Percentiles rank a stretch among this genome's conserved stretches.
Evolutionary conservation across 2,888 invertebrate genomes (phyloP).

Genomic region (Sympetrum striolatum): DNA sequence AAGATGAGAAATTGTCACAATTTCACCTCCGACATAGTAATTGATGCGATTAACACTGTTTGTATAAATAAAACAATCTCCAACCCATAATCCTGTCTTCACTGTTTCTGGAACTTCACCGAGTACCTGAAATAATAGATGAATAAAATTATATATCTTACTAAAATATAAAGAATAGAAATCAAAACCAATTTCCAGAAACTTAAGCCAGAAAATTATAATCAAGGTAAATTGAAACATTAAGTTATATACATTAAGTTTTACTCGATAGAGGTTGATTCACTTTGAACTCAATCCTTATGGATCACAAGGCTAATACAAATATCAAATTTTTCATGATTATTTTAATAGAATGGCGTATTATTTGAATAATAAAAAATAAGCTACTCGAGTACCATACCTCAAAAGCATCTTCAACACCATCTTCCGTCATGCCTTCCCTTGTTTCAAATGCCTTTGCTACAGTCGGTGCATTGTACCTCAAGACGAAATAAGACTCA

Average conservation of each 20-base stretch:
- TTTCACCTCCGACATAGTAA: slow-evolving; percentile 99
- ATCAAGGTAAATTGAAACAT: too few relatives aligned
- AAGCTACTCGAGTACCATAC: slow-evolving; percentile 61
- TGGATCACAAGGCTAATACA: too few relatives aligned
- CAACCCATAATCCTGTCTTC: slow-evolving; percentile 95
- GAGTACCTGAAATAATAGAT: slow-evolving; percentile 66
- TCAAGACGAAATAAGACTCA: slow-evolving; percentile 92
- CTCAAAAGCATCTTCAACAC: slow-evolving; percentile 95
- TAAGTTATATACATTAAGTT: too few relatives aligned
- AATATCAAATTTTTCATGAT: too few relatives aligned
- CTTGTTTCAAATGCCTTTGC: slow-evolving; percentile 75
- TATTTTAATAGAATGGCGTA: too few relatives aligned
- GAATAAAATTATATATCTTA: too few relatives aligned
- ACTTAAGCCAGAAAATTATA: too few relatives aligned
- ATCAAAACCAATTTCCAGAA: too few relatives aligned
- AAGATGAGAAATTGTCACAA: slow-evolving; percentile 96
- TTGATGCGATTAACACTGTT: slow-evolving; percentile 96
- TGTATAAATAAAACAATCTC: slow-evolving; percentile 99
- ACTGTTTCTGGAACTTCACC: slow-evolving; percentile 91
- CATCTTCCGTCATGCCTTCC: slow-evolving; percentile 84
- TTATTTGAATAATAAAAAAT: too few relatives aligned
- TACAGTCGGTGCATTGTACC: slow-evolving; percentile 86
- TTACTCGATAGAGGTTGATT: too few relatives aligned
- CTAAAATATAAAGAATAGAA: too few relatives aligned
- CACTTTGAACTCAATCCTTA: too few relatives aligned